These are phyloP conservation scores for Drosophila nikananu DNA, from an alignment of 1,140 invertebrate species.

Conservation along the genomic window DNA sequence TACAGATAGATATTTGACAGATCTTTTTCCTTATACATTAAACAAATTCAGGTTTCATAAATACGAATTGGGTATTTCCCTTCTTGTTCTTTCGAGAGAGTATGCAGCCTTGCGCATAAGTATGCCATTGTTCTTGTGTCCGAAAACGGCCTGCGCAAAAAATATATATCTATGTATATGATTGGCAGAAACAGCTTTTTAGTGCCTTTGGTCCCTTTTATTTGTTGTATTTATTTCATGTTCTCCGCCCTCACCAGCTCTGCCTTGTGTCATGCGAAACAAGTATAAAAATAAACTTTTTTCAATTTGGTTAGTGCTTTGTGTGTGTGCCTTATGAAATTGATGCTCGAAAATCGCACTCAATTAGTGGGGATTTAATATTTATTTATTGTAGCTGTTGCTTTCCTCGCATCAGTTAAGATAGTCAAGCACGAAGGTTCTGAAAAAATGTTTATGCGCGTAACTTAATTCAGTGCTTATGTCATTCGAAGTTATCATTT, in stretches of 20 bases:
- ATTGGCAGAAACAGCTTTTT: slow-evolving; percentile 81
- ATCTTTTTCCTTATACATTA: too few species aligned
- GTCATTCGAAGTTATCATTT: slow-evolving; percentile 36
- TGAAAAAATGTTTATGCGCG: slow-evolving; percentile 63
- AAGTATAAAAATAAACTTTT: slow-evolving; percentile 65
- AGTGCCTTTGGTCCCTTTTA: slow-evolving; percentile 66
- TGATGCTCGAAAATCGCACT: slow-evolving; percentile 82
- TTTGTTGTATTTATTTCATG: slow-evolving; percentile 69
- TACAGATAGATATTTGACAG: too few species aligned
- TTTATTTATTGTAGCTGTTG: slow-evolving; percentile 74
- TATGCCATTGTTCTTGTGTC: slow-evolving; percentile 52
- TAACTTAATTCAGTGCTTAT: slow-evolving; percentile 68
- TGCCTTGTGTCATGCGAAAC: slow-evolving; percentile 9
- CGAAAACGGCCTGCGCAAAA: slow-evolving; percentile 48
- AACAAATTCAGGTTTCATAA: background rate
- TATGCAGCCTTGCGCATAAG: slow-evolving; percentile 31
- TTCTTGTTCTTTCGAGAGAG: slow-evolving; percentile 5
- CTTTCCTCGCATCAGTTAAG: slow-evolving; percentile 18
- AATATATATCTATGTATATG: slow-evolving; percentile 58
- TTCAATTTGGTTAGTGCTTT: slow-evolving; percentile 59
- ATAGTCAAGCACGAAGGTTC: slow-evolving; percentile 25
- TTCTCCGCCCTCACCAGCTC: slow-evolving; percentile 30
- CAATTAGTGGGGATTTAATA: slow-evolving; percentile 81
- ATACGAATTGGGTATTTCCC: background rate
- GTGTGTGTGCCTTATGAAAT: slow-evolving; percentile 76